Percentiles rank a stretch among this genome's conserved stretches.
These are phyloP conservation scores for Leptinotarsa juncta DNA, from an alignment of 2,888 invertebrate species.

Conservation along the genomic window DNA sequence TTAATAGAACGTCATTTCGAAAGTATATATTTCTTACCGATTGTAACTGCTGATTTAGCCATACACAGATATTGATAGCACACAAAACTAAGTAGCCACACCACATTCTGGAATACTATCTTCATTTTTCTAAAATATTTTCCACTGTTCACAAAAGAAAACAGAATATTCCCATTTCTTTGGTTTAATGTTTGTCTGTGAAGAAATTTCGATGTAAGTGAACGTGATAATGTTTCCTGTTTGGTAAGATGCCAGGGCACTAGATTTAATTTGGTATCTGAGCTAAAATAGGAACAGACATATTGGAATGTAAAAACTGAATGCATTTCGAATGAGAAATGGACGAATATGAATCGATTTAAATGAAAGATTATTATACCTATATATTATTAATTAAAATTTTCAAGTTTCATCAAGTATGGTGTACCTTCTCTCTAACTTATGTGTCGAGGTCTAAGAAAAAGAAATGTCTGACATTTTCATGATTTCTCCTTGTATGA, in stretches of 20 bases:
- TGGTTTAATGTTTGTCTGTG: not conserved
- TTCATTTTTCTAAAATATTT: slow-evolving; percentile 47
- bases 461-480: no score
- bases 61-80: slow-evolving; percentile 53
- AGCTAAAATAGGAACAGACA: slow-evolving; percentile 24
- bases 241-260: slow-evolving; percentile 22
- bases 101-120: slow-evolving; percentile 54
- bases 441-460: no score
- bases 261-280: slow-evolving; percentile 23
- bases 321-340: not conserved
- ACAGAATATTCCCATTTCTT: not conserved
- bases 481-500: no score
- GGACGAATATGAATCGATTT: not conserved
- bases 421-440: no score
- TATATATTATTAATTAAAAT: no score
- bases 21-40: slow-evolving; percentile 42
- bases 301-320: not conserved
- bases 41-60: slow-evolving; percentile 45
- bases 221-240: slow-evolving; percentile 11
- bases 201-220: not conserved
- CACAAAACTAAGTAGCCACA: slow-evolving; percentile 47
- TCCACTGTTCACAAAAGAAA: not conserved
- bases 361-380: no score
- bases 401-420: no score
- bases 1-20: no score